Base-by-base conservation (phyloP, 2,113 vertebrate genomes). In the Aldabrachelys gigantea region DNA sequence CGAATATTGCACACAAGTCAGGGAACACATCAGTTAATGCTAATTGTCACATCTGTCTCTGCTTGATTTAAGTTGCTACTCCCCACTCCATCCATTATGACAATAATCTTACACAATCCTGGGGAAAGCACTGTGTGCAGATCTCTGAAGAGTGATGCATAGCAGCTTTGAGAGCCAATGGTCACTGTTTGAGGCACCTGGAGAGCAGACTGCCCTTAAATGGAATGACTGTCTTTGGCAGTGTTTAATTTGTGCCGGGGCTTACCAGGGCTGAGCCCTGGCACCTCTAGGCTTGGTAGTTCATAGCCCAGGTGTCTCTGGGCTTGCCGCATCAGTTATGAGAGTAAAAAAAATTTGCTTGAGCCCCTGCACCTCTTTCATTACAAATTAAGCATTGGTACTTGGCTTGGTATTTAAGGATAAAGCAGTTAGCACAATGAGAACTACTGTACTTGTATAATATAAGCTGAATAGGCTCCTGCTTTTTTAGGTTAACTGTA, bases 31-130 rank as follows among this genome's bases (percentile, higher is more conserved):
- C 1, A 80, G 7, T 79, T 91, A 24, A 2, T 22, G 82, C 72
- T 83, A 19, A 25, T 85, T 14, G 41, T 59, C 27, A 4, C 27
- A 65, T n/a, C 2, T 90, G 4, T 5, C 78, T 21, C 88, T 85
- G 47, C 49, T 35, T 35, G 82, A n/a, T 59, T 62, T 3, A 76
- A 69, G 72, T 5, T 49, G 2, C 57, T 79, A 4, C 22, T 72
- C 31, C 5, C 38, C 44, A 7, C 59, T 80, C 13, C 54, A 87
- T 59, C 44, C 17, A 10, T 8, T n/a, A 24, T 31, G 44, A n/a
- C 22, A 65, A 53, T 1, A 17, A 78, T 69, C 3, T 11, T 78
- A 7, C 3, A 87, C 49, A 79, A 31, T 5, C 0, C 0, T 13
- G 19, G 22, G 3, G 8, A 24, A 87, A 83, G 62, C 2, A 4